These are phyloP conservation scores for Helogale parvula DNA, from an alignment of 2,113 vertebrate species.

Conservation along the genomic window DNA sequence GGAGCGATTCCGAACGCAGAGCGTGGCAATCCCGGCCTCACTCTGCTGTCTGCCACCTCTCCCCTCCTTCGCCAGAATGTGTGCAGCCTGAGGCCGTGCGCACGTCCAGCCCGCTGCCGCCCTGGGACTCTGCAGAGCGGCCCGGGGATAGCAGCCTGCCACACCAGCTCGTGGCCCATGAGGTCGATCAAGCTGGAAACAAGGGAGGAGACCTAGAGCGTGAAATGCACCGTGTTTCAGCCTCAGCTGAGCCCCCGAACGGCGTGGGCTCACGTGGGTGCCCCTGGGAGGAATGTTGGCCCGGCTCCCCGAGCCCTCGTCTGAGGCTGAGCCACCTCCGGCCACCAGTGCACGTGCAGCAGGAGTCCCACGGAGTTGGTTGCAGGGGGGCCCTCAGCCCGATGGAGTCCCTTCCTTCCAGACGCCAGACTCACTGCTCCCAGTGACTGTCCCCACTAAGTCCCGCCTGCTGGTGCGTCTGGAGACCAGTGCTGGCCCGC, in stretches of 20 bases:
- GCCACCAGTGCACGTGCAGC: too few relatives aligned
- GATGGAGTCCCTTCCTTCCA: rapidly evolving
- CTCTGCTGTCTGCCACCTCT: rapidly evolving
- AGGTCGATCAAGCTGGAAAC: not conserved
- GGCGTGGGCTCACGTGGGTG: not conserved
- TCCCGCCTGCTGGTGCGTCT: not conserved
- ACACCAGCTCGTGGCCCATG: not conserved
- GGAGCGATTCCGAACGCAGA: rapidly evolving
- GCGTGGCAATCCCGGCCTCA: rapidly evolving
- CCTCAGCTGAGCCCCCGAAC: not conserved
- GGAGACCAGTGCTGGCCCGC: rapidly evolving
- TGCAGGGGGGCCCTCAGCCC: rapidly evolving
- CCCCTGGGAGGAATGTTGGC: too few relatives aligned
- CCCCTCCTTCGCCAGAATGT: not conserved
- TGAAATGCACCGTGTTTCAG: not conserved
- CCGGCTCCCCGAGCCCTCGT: not conserved
- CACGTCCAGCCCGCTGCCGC: rapidly evolving
- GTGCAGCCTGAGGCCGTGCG: not conserved
- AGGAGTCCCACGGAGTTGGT: not conserved
- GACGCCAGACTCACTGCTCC: too few relatives aligned
- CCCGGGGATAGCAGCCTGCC: not conserved
- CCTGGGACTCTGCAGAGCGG: not conserved
- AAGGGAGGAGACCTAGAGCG: too few relatives aligned
- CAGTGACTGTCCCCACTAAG: rapidly evolving
- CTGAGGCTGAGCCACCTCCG: rapidly evolving